A percentile compares a stretch with the other conserved stretches of the same genome.
phyloP scores from a whole-genome alignment of 2,797 vertebrate species.

The Natrix natrix region DNA sequence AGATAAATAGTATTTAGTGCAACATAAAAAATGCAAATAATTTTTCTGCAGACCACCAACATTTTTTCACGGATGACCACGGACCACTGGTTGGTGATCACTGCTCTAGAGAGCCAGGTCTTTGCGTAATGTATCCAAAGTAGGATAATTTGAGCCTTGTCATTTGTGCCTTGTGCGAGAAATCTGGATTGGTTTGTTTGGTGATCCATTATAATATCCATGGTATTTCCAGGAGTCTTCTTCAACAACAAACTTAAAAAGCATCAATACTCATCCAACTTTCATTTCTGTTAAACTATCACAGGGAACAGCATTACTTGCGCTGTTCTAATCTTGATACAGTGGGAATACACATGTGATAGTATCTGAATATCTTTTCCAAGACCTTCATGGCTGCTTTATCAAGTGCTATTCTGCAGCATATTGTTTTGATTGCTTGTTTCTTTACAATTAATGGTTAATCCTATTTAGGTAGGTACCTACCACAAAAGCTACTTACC shows the following conservation, averaged over 20 bases:
- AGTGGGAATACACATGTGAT: background rate
- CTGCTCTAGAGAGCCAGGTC: background rate
- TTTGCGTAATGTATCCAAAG: background rate
- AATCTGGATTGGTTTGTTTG: background rate
- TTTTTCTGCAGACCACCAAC: too few species aligned
- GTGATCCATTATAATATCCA: background rate
- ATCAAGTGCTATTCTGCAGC: background rate
- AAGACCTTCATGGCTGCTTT: background rate
- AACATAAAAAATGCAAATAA: too few species aligned
- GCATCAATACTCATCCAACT: background rate
- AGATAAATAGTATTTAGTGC: too few species aligned
- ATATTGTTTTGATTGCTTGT: background rate
- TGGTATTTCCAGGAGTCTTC: background rate
- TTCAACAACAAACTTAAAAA: background rate
- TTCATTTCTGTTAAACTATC: background rate
- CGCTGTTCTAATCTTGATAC: background rate
- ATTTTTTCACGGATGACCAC: too few species aligned
- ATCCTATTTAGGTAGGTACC: background rate
- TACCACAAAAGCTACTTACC: background rate
- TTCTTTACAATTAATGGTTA: background rate
- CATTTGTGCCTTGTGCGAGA: background rate
- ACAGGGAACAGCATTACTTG: background rate
- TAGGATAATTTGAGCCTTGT: background rate
- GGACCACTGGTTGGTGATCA: too few species aligned
- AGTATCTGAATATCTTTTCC: background rate